Conservation (phyloP, 1,140 invertebrate genomes). For the Aphis craccivora region DNA sequence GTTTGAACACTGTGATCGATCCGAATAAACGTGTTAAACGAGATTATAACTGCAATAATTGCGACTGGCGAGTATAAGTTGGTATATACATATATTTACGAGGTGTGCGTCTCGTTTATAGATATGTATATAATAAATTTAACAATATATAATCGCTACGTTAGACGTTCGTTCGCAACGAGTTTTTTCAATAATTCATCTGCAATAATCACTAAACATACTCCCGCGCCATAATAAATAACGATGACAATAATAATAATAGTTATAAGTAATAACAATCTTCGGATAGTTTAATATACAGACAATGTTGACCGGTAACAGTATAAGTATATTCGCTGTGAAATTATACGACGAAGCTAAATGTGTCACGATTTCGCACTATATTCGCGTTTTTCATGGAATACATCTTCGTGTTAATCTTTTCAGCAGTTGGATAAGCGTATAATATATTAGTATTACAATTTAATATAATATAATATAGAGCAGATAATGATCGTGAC, state of each 20-base stretch:
- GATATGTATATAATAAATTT: neutral
- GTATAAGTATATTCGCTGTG: neutral
- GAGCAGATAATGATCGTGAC: too few species aligned
- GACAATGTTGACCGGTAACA: neutral
- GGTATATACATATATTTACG: neutral
- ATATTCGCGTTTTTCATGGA: neutral
- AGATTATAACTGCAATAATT: constrained; percentile 12
- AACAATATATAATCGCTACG: neutral
- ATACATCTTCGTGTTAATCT: neutral
- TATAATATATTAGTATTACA: neutral
- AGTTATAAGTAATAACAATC: neutral
- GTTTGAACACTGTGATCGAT: neutral
- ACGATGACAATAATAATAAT: neutral
- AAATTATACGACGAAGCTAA: neutral
- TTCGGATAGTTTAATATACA: neutral
- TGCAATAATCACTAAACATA: neutral
- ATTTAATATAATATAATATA: neutral
- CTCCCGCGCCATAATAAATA: neutral
- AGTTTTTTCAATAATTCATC: constrained; percentile 14
- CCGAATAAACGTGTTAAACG: constrained; percentile 27
- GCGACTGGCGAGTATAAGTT: neutral
- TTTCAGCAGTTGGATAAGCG: neutral
- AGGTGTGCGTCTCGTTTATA: neutral
- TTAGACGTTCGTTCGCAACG: neutral
- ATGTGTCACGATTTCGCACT: neutral